Conservation (phyloP, 2,888 invertebrate species). For the Apamea crenata region DNA sequence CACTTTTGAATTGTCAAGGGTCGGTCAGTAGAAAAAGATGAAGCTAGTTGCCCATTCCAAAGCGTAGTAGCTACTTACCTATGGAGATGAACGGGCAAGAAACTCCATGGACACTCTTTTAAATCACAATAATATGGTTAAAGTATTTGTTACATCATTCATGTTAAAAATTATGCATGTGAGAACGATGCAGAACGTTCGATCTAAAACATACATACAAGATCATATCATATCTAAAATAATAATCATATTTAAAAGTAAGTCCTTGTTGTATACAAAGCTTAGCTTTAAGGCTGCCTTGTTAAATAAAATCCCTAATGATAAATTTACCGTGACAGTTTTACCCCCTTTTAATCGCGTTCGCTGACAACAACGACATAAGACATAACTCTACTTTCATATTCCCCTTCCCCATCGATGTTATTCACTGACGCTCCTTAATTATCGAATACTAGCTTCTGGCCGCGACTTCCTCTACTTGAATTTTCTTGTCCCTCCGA, state of each 20-base stretch:
- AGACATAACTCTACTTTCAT: constrained; percentile 5
- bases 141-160: too few relatives aligned
- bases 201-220: background rate
- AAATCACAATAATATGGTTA: too few relatives aligned
- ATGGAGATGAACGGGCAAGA: too few relatives aligned
- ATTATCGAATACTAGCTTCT: background rate
- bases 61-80: too few relatives aligned
- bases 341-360: constrained; percentile 31
- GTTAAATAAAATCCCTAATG: constrained; percentile 17
- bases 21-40: too few relatives aligned
- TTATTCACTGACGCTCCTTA: constrained; percentile 17
- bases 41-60: too few relatives aligned
- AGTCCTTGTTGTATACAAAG: background rate
- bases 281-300: constrained; percentile 13
- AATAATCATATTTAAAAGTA: too few relatives aligned
- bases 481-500: background rate
- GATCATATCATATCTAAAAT: too few relatives aligned
- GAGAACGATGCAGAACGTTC: too few relatives aligned
- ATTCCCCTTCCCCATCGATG: constrained; percentile 23
- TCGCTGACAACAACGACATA: constrained; percentile 21
- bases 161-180: too few relatives aligned
- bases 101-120: too few relatives aligned
- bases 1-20: too few relatives aligned
- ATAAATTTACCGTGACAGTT: constrained; percentile 40
- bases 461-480: background rate